Evolutionary conservation across 2,797 vertebrate species (phyloP).

Genomic region (Chrosomus eos): DNA sequence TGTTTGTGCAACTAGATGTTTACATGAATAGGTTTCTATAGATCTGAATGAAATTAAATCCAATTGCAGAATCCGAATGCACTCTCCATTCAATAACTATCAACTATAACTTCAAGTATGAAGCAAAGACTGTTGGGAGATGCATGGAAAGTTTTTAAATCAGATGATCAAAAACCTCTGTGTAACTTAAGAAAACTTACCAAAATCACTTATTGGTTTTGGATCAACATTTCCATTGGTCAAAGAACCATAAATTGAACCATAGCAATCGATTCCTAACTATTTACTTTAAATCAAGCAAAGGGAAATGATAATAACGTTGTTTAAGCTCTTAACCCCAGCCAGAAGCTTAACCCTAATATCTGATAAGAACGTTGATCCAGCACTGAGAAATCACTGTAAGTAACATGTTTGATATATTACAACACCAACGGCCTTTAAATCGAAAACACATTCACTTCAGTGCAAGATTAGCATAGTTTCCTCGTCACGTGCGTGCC

Average conservation of each 20-base stretch:
- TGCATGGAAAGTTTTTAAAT: neutral
- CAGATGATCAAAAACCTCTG: neutral
- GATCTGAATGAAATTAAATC: neutral
- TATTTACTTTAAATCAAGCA: neutral
- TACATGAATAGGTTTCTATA: neutral
- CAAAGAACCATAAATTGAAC: neutral
- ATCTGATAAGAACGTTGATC: neutral
- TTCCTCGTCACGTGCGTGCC: neutral
- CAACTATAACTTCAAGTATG: neutral
- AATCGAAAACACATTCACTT: neutral
- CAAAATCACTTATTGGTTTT: neutral
- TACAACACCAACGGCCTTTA: neutral
- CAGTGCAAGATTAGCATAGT: neutral
- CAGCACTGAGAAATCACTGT: neutral
- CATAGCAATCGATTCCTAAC: neutral
- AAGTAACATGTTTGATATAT: conserved; percentile 20
- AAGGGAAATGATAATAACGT: neutral
- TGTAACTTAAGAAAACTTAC: neutral
- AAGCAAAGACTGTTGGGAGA: neutral
- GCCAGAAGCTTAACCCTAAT: conserved; percentile 16
- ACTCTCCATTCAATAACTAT: neutral
- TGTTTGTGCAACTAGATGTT: neutral
- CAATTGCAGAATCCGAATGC: neutral
- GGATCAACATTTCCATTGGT: neutral
- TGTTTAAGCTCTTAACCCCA: neutral